Evolutionary conservation across 2,113 vertebrate genomes (phyloP), one percentile per base, ranked within the genome.

Genomic region (Pitta sordida): DNA sequence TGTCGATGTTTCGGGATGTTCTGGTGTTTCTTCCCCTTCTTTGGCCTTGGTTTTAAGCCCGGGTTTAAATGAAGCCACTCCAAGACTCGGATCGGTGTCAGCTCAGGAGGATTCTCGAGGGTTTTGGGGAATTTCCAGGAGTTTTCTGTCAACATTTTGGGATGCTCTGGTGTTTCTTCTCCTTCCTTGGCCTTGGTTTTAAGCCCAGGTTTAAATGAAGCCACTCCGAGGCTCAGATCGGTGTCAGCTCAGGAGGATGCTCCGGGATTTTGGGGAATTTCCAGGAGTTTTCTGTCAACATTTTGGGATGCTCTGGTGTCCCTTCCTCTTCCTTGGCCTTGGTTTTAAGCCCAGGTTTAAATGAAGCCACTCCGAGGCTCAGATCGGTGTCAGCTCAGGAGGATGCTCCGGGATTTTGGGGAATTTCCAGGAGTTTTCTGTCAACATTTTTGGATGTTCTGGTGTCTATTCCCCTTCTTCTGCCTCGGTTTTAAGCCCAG

Each of bases 141-240:
- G 0, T 10, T 30, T 83, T 36, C 14, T 20, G 1, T 7, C 48
- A 1, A 3, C 60, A 0, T 0, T 0, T 10, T 0, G 13, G 49
- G 64, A 34, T 36, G 49, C 3, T 51, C 41, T 2, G 17, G 19
- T 5, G 16, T 29, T 39, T 46, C 0, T 4, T 7, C 44, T 34
- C 17, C 32, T 10, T 51, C 60, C 48, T 7, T 26, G 3, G 9
- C 49, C 51, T 49, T 9, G 0, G 15, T 4, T 55, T 56, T 18
- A 10, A 71, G 29, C 56, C 4, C 32, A 21, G 0, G 20, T 17
- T 55, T 9, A 7, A 73, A 52, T 5, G 0, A 13, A 67, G 16
- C 60, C 44, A 8, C 21, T 41, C 27, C 2, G 75, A 9, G 74
- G 0, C n/a, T 7, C 0, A 3, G 23, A 48, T 6, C 32, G 2